Percentiles rank a stretch among this genome's conserved stretches.
Evolutionary conservation across 2,797 vertebrate genomes (phyloP).

Genomic region (Halcyon chelicuti): DNA sequence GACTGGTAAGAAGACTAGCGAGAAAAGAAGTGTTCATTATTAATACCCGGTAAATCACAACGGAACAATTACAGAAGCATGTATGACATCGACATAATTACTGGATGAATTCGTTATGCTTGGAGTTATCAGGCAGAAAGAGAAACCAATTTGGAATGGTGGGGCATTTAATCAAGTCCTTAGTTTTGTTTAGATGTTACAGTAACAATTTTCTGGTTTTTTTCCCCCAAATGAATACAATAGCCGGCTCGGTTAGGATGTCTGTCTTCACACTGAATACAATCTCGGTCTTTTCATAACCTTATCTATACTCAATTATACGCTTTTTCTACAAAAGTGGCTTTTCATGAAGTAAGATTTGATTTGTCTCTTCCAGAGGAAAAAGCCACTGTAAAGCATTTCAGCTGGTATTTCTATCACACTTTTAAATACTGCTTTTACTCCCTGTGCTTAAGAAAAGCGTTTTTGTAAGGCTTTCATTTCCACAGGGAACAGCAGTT

Average conservation of each 20-base stretch:
- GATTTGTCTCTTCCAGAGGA: background rate
- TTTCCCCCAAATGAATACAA: slow-evolving; percentile 38
- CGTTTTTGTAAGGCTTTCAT: background rate
- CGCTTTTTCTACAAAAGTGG: background rate
- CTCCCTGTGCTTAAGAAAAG: background rate
- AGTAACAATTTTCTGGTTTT: slow-evolving; percentile 37
- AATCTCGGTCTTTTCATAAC: background rate
- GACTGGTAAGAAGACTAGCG: slow-evolving; percentile 88
- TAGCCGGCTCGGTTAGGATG: background rate
- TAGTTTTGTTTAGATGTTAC: slow-evolving; percentile 55
- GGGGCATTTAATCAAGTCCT: slow-evolving; percentile 46
- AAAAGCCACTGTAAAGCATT: background rate
- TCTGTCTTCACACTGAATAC: background rate
- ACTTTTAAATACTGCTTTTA: slow-evolving; percentile 30
- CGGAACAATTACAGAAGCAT: slow-evolving; percentile 51
- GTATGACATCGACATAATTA: slow-evolving; percentile 50
- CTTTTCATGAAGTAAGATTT: background rate
- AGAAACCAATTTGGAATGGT: slow-evolving; percentile 60
- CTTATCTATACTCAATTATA: background rate
- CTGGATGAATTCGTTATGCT: slow-evolving; percentile 57
- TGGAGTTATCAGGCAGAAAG: slow-evolving; percentile 30
- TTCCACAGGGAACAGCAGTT: background rate
- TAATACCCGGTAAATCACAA: slow-evolving; percentile 31
- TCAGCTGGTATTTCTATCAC: background rate
- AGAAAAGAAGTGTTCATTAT: slow-evolving; percentile 4